phyloP scores from a whole-genome alignment of 2,888 invertebrate species.

The Meghimatium bilineatum region DNA sequence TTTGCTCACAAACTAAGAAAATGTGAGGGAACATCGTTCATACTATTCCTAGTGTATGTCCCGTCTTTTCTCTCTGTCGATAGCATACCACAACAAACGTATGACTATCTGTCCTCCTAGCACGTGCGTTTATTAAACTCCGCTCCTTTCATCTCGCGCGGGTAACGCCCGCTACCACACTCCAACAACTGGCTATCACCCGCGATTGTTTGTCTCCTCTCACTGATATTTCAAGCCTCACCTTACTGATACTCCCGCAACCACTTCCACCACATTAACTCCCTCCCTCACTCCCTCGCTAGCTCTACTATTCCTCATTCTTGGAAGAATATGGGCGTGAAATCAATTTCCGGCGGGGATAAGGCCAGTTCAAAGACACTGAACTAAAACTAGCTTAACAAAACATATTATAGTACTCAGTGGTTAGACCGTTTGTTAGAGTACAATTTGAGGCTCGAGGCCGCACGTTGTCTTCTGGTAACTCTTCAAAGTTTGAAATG shows the following conservation, averaged over 20 bases:
- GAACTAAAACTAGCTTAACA: slow-evolving; percentile 7
- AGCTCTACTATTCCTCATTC: slow-evolving; percentile 1
- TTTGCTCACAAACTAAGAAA: no score
- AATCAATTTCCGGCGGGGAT: slow-evolving; percentile 9
- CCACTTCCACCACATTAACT: background rate
- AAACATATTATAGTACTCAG: background rate
- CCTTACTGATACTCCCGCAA: background rate
- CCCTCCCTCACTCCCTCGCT: background rate
- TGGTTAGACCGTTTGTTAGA: background rate
- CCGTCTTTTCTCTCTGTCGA: no score
- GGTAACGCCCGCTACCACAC: background rate
- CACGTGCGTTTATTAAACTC: no score
- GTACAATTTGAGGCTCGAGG: background rate
- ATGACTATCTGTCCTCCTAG: no score
- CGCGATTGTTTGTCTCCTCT: background rate
- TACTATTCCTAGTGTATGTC: no score
- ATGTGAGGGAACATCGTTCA: no score
- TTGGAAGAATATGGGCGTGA: slow-evolving; percentile 3
- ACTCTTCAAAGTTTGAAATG: background rate
- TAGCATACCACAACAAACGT: no score
- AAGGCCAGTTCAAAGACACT: background rate
- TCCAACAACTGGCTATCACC: background rate
- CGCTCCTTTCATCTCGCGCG: background rate
- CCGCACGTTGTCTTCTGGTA: background rate
- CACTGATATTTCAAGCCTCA: background rate